These are phyloP conservation scores for Spatula versicolor DNA, from an alignment of 2,797 vertebrate species.

Conservation along the genomic window DNA sequence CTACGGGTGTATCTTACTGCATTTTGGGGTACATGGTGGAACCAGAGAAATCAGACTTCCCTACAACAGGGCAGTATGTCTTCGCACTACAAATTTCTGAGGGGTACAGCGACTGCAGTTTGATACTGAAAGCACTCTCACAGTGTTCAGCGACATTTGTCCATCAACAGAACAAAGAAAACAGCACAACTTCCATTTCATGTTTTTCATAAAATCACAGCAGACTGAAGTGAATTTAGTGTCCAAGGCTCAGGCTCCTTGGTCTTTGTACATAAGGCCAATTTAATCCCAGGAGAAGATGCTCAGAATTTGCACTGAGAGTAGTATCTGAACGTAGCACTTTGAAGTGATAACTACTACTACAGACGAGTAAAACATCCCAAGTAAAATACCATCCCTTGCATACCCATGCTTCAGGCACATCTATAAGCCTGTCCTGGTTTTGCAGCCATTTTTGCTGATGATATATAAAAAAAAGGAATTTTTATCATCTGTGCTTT, in stretches of 20 bases:
- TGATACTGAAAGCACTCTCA: background rate
- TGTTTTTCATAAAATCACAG: background rate
- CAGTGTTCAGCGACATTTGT: background rate
- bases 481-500: background rate
- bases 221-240: background rate
- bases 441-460: background rate
- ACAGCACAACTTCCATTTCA: background rate
- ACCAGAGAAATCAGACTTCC: background rate
- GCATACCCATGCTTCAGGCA: background rate
- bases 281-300: background rate
- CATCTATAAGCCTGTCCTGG: background rate
- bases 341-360: background rate
- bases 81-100: background rate
- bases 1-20: background rate
- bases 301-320: background rate
- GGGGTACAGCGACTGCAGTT: background rate
- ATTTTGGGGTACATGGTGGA: background rate
- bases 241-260: background rate
- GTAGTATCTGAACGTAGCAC: background rate
- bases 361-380: background rate
- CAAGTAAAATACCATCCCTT: background rate
- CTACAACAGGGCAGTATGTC: background rate
- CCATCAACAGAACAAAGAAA: constrained; percentile 52
- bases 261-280: background rate
- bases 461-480: background rate